These are phyloP conservation scores for Kobus ellipsiprymnus DNA, from an alignment of 2,113 vertebrate species.

Conservation along the genomic window DNA sequence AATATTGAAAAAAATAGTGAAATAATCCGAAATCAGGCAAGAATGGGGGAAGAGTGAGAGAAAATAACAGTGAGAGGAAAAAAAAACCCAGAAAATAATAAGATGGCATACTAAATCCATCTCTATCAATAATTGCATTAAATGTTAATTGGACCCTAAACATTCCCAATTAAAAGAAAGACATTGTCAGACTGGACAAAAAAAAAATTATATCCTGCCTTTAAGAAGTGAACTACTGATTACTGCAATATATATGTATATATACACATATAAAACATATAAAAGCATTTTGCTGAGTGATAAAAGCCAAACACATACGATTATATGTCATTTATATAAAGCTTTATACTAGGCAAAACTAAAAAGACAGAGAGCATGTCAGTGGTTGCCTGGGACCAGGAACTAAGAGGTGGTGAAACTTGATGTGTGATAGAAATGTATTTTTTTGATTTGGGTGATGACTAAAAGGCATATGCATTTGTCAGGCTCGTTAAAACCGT, in stretches of 20 bases:
- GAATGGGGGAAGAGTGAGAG: neutral
- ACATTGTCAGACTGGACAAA: neutral
- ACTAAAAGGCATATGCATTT: neutral
- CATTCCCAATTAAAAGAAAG: neutral
- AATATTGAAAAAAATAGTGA: neutral
- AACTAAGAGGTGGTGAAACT: neutral
- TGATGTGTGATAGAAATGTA: neutral
- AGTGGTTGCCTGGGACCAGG: neutral
- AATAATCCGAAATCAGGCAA: neutral
- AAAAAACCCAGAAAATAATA: neutral
- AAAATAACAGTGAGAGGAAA: neutral
- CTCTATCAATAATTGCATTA: neutral
- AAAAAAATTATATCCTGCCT: neutral
- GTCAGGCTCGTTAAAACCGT: conserved; percentile 22
- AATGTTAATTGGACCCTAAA: neutral
- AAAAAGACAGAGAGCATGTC: neutral
- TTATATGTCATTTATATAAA: neutral
- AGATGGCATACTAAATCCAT: neutral
- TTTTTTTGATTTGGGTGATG: neutral
- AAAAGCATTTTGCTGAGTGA: neutral
- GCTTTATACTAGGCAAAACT: conserved; percentile 9
- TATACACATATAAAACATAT: neutral
- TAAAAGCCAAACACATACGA: neutral
- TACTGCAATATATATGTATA: neutral
- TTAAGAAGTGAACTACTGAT: neutral